Evolutionary conservation across 2,888 invertebrate species (phyloP), one percentile per base, ranked within the genome.

Genomic region (Pteria penguin): DNA sequence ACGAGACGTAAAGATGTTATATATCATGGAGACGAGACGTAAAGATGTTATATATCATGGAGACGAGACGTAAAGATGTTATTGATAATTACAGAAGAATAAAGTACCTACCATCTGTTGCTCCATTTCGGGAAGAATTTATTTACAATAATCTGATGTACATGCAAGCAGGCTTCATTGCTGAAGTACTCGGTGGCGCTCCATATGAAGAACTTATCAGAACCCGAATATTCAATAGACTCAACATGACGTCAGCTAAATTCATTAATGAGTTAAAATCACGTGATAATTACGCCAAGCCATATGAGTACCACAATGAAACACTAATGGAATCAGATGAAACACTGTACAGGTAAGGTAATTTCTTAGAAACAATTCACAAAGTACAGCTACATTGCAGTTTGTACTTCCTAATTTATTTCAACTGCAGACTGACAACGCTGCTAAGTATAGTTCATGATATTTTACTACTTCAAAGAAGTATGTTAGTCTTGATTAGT

Each of bases 111-210:
- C 82, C 82, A 36, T 60, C 72, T 31, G 14, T 26, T 4, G 4
- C 2, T 11, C 63, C 69, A 62, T 79, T 82, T 76, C 75, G 83
- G 8, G 80, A 82, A n/a, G 29, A 33, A 31, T 81, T 78, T 66
- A 31, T 69, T 11, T 83, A 83, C 63, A 80, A 82, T 73, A 83
- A 83, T 57, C 33, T 74, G 3, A 78, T 83, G 78, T 83, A 73
- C 55, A 72, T 73, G 63, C 45, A 78, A 45, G 57, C 75, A 8
- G 83, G 79, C 18, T 78, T 79, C 58, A 66, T 83, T 8, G 80
- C 80, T 11, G 83, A 83, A 70, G 71, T 57, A 24, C 29, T 80
- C 26, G 77, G 78, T 4, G 71, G 75, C 2, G 75, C 74, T 32
- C 54, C 75, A 2, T 83, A 74, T 72, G 83, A 80, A 31, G 67